Evolutionary conservation across 2,113 vertebrate species (phyloP).

Genomic region (Zosterops lateralis): DNA sequence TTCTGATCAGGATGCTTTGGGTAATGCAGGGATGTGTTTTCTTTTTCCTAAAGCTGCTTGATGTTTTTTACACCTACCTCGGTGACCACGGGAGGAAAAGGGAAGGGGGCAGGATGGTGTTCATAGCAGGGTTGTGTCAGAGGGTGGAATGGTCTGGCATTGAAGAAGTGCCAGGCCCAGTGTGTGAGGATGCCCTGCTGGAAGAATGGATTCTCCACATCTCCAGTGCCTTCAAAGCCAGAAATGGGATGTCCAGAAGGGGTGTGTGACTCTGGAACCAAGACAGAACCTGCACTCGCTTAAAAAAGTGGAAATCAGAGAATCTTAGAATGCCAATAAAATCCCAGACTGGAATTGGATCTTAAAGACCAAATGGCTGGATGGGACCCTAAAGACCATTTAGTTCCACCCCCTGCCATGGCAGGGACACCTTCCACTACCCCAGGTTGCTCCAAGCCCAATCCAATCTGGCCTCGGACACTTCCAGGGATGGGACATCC

Average conservation of each 20-base stretch:
- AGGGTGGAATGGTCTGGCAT: neutral
- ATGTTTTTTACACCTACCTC: neutral
- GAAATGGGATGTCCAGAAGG: neutral
- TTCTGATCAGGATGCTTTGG: neutral
- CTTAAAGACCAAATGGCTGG: neutral
- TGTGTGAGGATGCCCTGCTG: neutral
- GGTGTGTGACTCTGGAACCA: neutral
- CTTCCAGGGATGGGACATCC: neutral
- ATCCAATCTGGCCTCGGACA: neutral
- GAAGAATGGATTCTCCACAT: neutral
- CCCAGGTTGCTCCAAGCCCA: neutral
- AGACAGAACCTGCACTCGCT: rapidly evolving
- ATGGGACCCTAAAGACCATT: neutral
- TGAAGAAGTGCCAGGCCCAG: neutral
- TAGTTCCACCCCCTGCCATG: neutral
- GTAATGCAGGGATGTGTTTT: neutral
- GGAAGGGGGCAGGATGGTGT: neutral
- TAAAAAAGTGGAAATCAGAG: neutral
- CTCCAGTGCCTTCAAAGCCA: neutral
- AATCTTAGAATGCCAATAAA: neutral
- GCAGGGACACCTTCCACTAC: neutral
- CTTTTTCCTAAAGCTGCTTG: neutral
- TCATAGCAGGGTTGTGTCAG: rapidly evolving
- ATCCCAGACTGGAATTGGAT: neutral
- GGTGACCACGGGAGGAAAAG: neutral